phyloP scores from a whole-genome alignment of 2,113 vertebrate genomes.

The Myxocyprinus asiaticus region DNA sequence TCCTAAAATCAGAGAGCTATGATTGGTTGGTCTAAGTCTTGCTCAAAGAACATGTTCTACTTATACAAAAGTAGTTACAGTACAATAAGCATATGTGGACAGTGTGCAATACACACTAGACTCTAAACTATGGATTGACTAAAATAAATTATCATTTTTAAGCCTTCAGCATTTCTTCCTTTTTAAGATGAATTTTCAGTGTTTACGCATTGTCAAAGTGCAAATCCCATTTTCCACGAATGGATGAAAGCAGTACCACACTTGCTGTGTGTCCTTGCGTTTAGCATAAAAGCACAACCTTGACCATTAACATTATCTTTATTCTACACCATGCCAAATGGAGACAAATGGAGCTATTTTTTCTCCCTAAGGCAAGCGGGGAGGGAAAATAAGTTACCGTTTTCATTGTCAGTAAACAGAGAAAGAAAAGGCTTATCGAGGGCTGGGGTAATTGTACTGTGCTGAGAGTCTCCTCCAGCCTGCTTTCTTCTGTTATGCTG shows the following conservation, averaged over 20 bases:
- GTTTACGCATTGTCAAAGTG: neutral
- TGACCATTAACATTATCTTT: slow-evolving; percentile 12
- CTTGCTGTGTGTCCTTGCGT: neutral
- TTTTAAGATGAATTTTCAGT: too few relatives aligned
- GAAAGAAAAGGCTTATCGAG: slow-evolving; percentile 1
- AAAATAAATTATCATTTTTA: too few relatives aligned
- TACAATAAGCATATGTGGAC: too few relatives aligned
- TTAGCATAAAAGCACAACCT: neutral
- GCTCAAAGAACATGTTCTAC: too few relatives aligned
- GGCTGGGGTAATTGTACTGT: slow-evolving; percentile 39
- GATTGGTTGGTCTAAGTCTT: too few relatives aligned
- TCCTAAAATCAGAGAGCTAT: too few relatives aligned
- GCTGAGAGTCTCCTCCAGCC: neutral
- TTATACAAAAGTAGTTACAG: too few relatives aligned
- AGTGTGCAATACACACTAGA: too few relatives aligned
- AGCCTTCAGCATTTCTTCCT: too few relatives aligned
- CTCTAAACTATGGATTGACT: too few relatives aligned
- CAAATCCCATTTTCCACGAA: neutral
- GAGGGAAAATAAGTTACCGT: neutral
- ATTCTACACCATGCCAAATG: slow-evolving; percentile 34
- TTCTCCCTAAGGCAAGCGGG: slow-evolving; percentile 5
- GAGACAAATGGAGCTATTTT: slow-evolving; percentile 16
- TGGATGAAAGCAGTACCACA: neutral
- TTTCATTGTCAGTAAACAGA: slow-evolving; percentile 37
- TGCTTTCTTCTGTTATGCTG: slow-evolving; percentile 37